A percentile compares a stretch with the other conserved stretches of the same genome.
Conservation (phyloP, 2,113 vertebrate genomes). For the Carollia perspicillata region DNA sequence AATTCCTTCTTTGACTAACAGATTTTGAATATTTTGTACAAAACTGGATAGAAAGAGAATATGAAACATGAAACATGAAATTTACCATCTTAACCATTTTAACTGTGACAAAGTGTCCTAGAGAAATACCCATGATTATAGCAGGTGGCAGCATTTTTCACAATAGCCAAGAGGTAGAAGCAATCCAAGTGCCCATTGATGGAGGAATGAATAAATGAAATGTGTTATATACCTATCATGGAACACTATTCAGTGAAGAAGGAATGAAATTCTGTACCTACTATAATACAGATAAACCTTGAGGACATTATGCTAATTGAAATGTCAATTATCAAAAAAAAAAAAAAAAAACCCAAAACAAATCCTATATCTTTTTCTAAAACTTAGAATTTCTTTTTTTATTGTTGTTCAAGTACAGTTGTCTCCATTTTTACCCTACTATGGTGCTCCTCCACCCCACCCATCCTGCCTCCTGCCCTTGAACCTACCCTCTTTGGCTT, state of each 20-base stretch:
- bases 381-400: neutral
- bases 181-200: neutral
- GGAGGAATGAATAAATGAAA: neutral
- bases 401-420: no score
- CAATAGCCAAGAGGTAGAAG: neutral
- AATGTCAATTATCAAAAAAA: neutral
- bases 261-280: neutral
- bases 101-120: neutral
- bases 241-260: neutral
- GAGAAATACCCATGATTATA: neutral
- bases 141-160: neutral
- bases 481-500: no score
- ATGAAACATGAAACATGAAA: neutral
- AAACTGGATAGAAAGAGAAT: neutral
- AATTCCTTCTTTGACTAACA: neutral
- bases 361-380: neutral
- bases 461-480: no score
- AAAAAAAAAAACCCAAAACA: no score
- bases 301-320: neutral
- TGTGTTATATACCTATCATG: neutral
- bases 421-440: no score
- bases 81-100: neutral
- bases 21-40: neutral
- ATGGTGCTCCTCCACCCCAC: no score
- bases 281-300: neutral